Conservation (phyloP, 2,113 vertebrate species). For the Nycticryphes semicollaris region DNA sequence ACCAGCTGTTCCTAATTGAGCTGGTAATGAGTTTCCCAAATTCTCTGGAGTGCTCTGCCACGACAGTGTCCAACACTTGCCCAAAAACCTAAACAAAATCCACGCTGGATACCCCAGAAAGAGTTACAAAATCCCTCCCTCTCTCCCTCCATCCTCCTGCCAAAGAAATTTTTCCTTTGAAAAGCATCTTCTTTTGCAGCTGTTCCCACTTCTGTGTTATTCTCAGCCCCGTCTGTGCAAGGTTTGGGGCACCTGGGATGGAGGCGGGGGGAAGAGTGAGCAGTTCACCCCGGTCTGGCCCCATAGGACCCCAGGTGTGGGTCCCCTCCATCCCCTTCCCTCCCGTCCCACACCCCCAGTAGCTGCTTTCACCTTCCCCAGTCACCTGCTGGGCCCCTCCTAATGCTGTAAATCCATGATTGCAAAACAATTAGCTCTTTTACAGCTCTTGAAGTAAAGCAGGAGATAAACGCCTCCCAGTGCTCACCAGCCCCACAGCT, state of each 20-base stretch:
- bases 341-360: neutral
- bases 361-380: neutral
- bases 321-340: fast-evolving
- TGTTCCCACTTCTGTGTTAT: neutral
- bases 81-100: neutral
- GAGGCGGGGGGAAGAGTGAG: neutral
- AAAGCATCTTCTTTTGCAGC: fast-evolving
- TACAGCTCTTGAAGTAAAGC: neutral
- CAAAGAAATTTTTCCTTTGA: neutral
- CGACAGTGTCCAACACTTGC: neutral
- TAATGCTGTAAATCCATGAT: neutral
- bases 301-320: fast-evolving
- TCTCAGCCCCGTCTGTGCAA: fast-evolving
- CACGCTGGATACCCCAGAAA: neutral
- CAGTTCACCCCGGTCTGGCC: neutral
- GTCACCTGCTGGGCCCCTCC: neutral
- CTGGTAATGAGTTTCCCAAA: neutral
- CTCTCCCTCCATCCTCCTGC: neutral
- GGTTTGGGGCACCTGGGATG: neutral
- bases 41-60: no score
- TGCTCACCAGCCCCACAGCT: neutral
- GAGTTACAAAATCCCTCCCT: neutral
- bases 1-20: neutral
- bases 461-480: neutral
- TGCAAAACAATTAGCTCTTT: constrained; percentile 4